These are phyloP conservation scores for Phalanger gymnotis DNA, from an alignment of 2,797 vertebrate species.

Conservation along the genomic window DNA sequence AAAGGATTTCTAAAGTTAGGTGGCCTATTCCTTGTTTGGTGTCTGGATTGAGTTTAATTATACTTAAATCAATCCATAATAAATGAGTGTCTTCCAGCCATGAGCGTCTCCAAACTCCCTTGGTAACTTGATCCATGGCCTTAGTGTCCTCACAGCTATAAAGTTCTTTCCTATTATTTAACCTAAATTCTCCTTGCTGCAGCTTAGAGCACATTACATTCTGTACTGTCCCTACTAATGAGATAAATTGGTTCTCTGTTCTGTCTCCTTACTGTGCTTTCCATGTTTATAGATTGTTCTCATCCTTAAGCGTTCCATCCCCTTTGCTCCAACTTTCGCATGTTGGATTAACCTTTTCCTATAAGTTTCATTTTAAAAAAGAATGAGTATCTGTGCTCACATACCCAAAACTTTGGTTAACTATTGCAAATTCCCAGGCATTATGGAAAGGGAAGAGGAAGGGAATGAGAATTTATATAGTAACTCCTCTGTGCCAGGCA, in stretches of 20 bases:
- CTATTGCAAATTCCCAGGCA: neutral
- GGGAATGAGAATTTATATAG: neutral
- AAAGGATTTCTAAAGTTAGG: slow-evolving; percentile 52
- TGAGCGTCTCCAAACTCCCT: slow-evolving; percentile 50
- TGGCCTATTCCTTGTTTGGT: slow-evolving; percentile 35
- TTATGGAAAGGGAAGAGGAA: neutral
- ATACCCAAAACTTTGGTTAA: neutral
- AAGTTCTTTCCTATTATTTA: slow-evolving; percentile 45
- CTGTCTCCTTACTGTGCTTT: neutral
- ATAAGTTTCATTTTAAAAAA: neutral
- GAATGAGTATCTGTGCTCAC: neutral
- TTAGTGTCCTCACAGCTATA: slow-evolving; percentile 20
- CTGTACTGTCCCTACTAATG: slow-evolving; percentile 38
- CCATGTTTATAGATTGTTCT: neutral
- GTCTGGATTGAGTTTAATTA: slow-evolving; percentile 65
- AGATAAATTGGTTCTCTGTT: slow-evolving; percentile 18
- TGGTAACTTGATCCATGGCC: slow-evolving; percentile 39
- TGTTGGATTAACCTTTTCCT: neutral
- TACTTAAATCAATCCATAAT: slow-evolving; percentile 59
- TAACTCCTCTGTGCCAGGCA: neutral
- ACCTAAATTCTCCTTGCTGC: slow-evolving; percentile 27
- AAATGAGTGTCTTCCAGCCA: slow-evolving; percentile 57
- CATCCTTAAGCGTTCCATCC: neutral
- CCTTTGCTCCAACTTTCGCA: neutral
- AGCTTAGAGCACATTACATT: slow-evolving; percentile 34